Evolutionary conservation across 2,797 vertebrate species (phyloP).

Genomic region (Pseudopleuronectes americanus): DNA sequence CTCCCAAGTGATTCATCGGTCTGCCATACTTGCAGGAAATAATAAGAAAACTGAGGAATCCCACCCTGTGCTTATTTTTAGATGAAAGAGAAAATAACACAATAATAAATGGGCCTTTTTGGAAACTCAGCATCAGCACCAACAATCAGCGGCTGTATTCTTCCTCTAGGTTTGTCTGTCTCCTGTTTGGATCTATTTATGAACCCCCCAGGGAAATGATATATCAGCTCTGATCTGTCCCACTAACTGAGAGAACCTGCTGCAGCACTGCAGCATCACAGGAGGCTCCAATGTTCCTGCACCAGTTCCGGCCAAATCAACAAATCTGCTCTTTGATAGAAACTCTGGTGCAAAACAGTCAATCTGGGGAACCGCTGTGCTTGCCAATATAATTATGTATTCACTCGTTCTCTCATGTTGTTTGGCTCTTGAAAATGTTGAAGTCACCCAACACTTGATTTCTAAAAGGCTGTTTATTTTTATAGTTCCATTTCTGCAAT

Average conservation of each 20-base stretch:
- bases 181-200: conserved; percentile 71
- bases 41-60: conserved; percentile 46
- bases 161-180: conserved; percentile 56
- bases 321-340: conserved; percentile 43
- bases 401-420: background rate
- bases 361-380: conserved; percentile 24
- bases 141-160: conserved; percentile 55
- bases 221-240: conserved; percentile 70
- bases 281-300: conserved; percentile 54
- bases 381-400: conserved; percentile 13
- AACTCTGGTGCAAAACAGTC: conserved; percentile 25
- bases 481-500: background rate
- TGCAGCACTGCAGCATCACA: conserved; percentile 56
- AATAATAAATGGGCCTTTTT: conserved; percentile 41
- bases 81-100: conserved; percentile 69
- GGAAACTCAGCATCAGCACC: conserved; percentile 35
- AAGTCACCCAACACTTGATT: background rate
- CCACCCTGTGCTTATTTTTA: conserved; percentile 72
- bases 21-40: conserved; percentile 37
- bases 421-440: background rate
- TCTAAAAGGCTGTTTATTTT: background rate
- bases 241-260: conserved; percentile 52
- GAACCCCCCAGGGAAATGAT: conserved; percentile 62
- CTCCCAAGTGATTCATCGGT: conserved; percentile 56
- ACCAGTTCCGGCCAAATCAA: conserved; percentile 34